Evolutionary conservation across 2,113 vertebrate species (phyloP), one percentile per base, ranked within the genome.

Genomic region (Carollia perspicillata): DNA sequence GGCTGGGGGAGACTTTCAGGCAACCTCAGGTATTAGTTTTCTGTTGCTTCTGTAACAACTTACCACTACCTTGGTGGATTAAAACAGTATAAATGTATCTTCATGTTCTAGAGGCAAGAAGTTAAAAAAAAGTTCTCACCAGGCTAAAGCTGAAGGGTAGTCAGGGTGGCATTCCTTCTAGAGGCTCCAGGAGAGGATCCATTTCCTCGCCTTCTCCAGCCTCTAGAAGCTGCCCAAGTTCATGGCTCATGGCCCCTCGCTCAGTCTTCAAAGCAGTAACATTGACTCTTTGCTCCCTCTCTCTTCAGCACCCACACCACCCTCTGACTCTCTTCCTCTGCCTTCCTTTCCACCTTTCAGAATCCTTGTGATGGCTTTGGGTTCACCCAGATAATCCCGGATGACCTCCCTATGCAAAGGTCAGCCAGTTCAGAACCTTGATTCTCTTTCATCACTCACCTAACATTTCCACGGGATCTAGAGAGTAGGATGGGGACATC

Each of bases 221-320:
- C 6, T 26, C 8, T 35, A 5, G 0, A 12, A 35, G 44, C 55
- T 23, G 63, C 30, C 3, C 4, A 10, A n/a, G 8, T 1, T 17
- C 22, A 8, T 35, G 30, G 20, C 71, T 77, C 23, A 6, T 28
- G 86, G 42, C 3, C 1, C n/a, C 22, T 22, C 11, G 37, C 26
- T 35, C 74, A 14, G 5, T 75, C 40, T 12, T 47, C 30, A 28
- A 16, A 53, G 42, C 30, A 74, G 40, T 37, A 14, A 12, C 33
- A 3, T 2, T n/a, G n/a, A 16, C 0, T 51, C 51, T 26, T 30
- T 30, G 16, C 30, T 0, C 42, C 13, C 1, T 13, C 5, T 13
- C 4, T 4, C 30, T 28, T 35, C 60, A 16, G 35, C 26, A 20
- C 63, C 6, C 58, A 53, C 5, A 17, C 37, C 5, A 14, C 14